phyloP scores from a whole-genome alignment of 1,140 invertebrate species.

The Helicoverpa armigera region DNA sequence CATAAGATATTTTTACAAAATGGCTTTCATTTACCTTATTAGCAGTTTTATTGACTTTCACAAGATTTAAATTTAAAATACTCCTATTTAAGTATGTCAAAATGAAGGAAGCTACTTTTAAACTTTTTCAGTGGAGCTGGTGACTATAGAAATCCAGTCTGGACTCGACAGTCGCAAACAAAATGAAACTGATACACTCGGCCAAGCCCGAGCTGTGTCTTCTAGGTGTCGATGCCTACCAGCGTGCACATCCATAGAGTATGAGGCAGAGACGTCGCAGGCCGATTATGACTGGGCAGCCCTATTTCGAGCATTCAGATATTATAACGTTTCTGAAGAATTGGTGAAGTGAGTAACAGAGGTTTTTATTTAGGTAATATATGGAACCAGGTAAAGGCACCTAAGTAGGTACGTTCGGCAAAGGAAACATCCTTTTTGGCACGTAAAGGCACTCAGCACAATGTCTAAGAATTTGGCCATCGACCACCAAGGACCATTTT shows the following conservation, averaged over 20 bases:
- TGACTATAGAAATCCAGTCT: slow-evolving; percentile 86
- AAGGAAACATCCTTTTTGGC: neutral
- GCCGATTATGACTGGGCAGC: slow-evolving; percentile 88
- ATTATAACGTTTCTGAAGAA: slow-evolving; percentile 59
- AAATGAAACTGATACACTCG: slow-evolving; percentile 66
- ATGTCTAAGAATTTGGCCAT: no score
- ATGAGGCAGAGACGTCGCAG: slow-evolving; percentile 90
- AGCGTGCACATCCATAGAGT: slow-evolving; percentile 89
- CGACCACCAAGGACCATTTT: no score
- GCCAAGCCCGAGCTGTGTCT: slow-evolving; percentile 71
- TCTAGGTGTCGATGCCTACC: slow-evolving; percentile 89
- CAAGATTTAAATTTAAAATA: no score
- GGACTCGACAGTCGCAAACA: slow-evolving; percentile 59
- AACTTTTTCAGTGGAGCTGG: slow-evolving; percentile 83
- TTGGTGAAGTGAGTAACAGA: slow-evolving; percentile 62
- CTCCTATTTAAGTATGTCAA: no score
- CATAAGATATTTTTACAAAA: neutral
- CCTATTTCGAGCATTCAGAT: slow-evolving; percentile 81
- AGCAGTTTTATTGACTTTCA: neutral
- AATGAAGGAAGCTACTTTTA: no score
- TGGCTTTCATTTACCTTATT: neutral
- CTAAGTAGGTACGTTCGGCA: no score
- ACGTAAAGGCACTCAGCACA: no score
- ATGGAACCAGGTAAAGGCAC: no score
- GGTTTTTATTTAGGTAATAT: no score